Conservation (phyloP, 2,113 vertebrate species). For the Leucosticte australis region DNA sequence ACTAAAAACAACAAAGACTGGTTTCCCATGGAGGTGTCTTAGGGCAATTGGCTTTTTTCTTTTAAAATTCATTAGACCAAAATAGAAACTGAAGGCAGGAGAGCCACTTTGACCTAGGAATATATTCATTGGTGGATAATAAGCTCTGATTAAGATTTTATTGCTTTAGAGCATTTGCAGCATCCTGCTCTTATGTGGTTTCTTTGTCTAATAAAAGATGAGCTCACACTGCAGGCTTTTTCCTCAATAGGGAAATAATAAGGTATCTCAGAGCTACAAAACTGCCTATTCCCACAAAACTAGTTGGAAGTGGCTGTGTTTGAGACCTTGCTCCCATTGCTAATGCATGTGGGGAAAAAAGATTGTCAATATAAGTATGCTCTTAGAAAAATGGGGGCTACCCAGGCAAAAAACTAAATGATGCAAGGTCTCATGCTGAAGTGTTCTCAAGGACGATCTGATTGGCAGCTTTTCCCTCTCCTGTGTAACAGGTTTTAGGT, state of each 20-base stretch:
- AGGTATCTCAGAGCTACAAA: not conserved
- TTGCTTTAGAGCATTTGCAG: slow-evolving; percentile 38
- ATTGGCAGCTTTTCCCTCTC: not conserved
- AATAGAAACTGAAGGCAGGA: slow-evolving; percentile 2
- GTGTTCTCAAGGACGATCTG: not conserved
- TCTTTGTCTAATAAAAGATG: slow-evolving; percentile 22
- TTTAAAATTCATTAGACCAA: not conserved
- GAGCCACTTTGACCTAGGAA: not conserved
- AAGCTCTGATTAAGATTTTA: slow-evolving; percentile 45
- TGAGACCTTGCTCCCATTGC: not conserved
- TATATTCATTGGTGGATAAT: slow-evolving; percentile 11
- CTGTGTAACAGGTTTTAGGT: not conserved
- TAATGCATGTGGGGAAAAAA: not conserved
- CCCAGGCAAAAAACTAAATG: not conserved
- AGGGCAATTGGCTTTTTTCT: not conserved
- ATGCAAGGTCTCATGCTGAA: not conserved
- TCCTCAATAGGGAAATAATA: not conserved
- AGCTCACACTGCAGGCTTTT: slow-evolving; percentile 24
- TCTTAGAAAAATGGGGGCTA: not conserved
- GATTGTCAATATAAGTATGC: not conserved
- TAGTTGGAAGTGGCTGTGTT: not conserved
- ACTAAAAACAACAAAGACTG: not conserved
- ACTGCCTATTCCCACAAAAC: not conserved
- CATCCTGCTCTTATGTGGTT: not conserved
- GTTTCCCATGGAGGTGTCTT: not conserved